These are phyloP conservation scores for Cydia strobilella DNA, from an alignment of 1,140 invertebrate genomes.

Conservation along the genomic window DNA sequence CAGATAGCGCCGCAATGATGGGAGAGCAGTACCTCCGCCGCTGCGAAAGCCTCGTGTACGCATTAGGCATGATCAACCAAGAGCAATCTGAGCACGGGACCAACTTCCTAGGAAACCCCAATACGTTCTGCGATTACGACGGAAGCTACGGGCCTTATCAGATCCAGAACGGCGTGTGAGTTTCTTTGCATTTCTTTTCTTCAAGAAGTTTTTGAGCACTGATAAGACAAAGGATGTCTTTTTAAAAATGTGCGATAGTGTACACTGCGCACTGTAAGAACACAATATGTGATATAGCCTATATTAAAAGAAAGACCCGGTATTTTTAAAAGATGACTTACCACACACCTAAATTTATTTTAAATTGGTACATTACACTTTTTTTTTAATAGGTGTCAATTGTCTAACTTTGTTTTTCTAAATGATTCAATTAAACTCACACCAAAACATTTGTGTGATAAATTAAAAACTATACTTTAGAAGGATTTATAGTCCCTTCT, in stretches of 20 bases:
- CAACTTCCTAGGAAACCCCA: conserved; percentile 67
- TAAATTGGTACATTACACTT: too few species aligned
- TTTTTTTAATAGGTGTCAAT: too few species aligned
- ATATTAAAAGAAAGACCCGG: too few species aligned
- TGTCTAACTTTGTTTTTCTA: too few species aligned
- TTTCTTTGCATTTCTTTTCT: conserved; percentile 13
- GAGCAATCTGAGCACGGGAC: conserved; percentile 80
- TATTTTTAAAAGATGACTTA: too few species aligned
- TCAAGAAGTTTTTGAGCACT: background rate
- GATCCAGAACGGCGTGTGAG: conserved; percentile 76
- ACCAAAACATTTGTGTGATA: too few species aligned
- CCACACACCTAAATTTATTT: too few species aligned
- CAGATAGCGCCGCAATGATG: conserved; percentile 60
- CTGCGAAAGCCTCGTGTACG: conserved; percentile 81
- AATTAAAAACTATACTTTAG: too few species aligned
- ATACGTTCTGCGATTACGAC: conserved; percentile 81
- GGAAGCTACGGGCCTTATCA: conserved; percentile 81
- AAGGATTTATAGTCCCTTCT: too few species aligned
- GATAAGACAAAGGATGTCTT: background rate
- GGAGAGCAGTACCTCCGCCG: conserved; percentile 81
- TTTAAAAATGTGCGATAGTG: background rate
- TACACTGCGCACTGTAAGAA: background rate
- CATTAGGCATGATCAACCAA: conserved; percentile 68
- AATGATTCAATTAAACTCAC: too few species aligned
- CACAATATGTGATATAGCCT: too few species aligned